Base-by-base conservation (phyloP, 2,888 invertebrate genomes). In the Drosophila paramelanica region DNA sequence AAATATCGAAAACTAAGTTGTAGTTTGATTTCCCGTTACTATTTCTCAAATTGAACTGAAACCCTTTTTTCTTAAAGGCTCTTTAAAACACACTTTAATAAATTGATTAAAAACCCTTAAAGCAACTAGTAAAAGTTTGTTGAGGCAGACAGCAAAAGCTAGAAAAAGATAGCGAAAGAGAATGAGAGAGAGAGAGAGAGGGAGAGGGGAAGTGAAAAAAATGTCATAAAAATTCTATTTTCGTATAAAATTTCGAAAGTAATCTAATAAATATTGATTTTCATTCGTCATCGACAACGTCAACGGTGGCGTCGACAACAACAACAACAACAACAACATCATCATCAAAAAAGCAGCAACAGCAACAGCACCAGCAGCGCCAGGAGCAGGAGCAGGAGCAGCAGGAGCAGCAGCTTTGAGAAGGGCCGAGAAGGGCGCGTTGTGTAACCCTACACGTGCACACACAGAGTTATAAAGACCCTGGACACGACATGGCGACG, bases 201-300 rank as follows among this genome's bases (percentile, higher is more conserved):
- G 52, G 7, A 47, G 46, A 46, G 60, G 56, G 49, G 47, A 42
- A 55, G 41, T 23, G 57, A 41, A 70, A 71, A 73, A 76, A 79
- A 75, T 78, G 79, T 77, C 88, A 85, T 88, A 81, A 82, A 82
- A 88, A 87, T 85, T 81, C 78, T 81, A 79, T 79, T 83, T 77
- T 80, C 79, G 86, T 79, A 79, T 78, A 87, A 79, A 85, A 87
- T 83, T 90, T 90, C 78, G 77, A 90, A 90, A 90, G 83, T 88
- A 90, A 90, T 91, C 87, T 89, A 90, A 91, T 91, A 90, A 90
- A 90, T 90, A 90, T 90, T 91, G 91, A 91, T 90, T 90, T 90
- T 91, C 90, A 89, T 84, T 88, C 90, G 89, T 89, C 90, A 90
- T 84, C 87, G 88, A 60, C 85, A 71, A 46, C 76, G 76, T 58